Base-by-base conservation (phyloP, 2,797 vertebrate genomes). In the Diceros bicornis region DNA sequence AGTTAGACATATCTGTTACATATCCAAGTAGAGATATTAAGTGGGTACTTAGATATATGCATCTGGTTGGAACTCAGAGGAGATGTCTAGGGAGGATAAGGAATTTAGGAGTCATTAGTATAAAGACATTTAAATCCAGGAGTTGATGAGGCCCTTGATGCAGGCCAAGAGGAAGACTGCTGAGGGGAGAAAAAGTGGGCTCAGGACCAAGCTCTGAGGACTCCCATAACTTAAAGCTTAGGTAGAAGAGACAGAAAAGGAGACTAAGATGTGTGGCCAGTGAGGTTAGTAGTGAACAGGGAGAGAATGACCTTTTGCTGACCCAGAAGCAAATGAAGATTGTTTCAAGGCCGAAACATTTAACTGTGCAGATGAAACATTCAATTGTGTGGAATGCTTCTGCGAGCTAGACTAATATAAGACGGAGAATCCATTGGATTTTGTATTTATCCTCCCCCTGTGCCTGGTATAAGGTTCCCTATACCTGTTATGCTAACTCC, bases 311-410 rank as follows among this genome's bases (percentile, higher is more conserved):
- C 2, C 17, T 75, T 75, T 77, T 71, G 47, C 29, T 77, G 29
- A 66, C n/a, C 47, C n/a, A 83, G 55, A 32, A 78, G 61, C 7
- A 83, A 62, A 61, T 52, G 52, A 82, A 91, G 37, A 68, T 2
- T 75, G n/a, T 77, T 86, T 96, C 81, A 77, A 81, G 50, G 14
- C 8, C 47, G 21, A 85, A 84, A 77, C 37, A 77, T 78, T 78
- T 71, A 85, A 72, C 59, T 74, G 12, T 34, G 37, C 74, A 69
- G 50, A 50, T 86, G n/a, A 87, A 59, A 86, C 32, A 86, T 50
- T 79, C 47, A 82, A 52, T n/a, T 66, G 14, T 66, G 44, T 44
- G 44, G 29, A 89, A 84, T 85, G 52, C 23, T 75, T 52, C 55
- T 59, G 52, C 25, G n/a, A 93, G 23, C 5, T 55, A 62, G 75